Evolutionary conservation across 2,113 vertebrate genomes (phyloP).

Genomic region (Acrocephalus arundinaceus): DNA sequence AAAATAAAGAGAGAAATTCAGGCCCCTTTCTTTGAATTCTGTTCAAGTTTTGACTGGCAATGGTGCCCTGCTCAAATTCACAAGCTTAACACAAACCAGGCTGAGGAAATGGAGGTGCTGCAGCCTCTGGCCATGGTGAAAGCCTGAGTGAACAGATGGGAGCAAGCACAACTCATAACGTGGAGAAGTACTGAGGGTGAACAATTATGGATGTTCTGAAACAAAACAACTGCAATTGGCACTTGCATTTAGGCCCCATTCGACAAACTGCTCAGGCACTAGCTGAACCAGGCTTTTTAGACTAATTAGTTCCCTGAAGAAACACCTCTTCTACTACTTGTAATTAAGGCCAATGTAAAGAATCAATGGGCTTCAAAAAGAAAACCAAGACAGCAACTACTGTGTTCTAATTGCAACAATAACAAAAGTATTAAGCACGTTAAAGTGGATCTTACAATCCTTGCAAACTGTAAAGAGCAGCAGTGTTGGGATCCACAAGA

Average conservation of each 20-base stretch:
- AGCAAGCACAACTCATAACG: neutral
- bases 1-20: neutral
- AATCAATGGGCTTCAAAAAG: slow-evolving; percentile 17
- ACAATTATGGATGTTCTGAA: neutral
- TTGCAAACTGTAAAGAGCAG: neutral
- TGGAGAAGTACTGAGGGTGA: neutral
- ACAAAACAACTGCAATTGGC: neutral
- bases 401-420: neutral
- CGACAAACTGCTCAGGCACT: neutral
- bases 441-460: neutral
- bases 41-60: neutral
- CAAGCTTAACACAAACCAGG: neutral
- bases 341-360: slow-evolving; percentile 18
- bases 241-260: neutral
- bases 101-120: neutral
- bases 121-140: neutral
- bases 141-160: neutral
- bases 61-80: neutral
- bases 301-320: slow-evolving; percentile 41
- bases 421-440: neutral
- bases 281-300: neutral
- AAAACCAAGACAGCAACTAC: neutral
- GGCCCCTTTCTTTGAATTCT: neutral
- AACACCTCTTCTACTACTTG: neutral
- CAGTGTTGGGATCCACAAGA: neutral